Base-by-base conservation (phyloP, 2,888 invertebrate species). In the Amphipoea lucens region DNA sequence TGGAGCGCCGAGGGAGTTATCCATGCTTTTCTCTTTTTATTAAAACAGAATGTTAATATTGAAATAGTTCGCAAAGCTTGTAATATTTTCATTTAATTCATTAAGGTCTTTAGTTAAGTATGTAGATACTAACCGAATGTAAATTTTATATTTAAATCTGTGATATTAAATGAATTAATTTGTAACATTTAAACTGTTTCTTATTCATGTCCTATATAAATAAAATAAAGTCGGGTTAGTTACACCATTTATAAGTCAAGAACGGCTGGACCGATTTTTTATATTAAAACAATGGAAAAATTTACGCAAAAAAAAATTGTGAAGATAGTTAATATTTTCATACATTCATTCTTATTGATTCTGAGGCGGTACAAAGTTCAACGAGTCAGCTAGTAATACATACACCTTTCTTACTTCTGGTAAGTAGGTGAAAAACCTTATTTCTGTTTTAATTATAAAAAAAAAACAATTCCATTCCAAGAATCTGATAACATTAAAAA, bases 111-210 rank as follows among this genome's bases (percentile, higher is more conserved):
- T 76, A 85, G 68, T 70, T 79, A 85, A 54, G 82, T 79, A 66
- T 76, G 82, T 84, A 86, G 75, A 51, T 88, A 89, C 90, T 90
- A 87, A 90, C 86, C 87, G 81, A 90, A 86, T 94, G 93, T 95
- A 95, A 93, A 93, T 94, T 92, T 90, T 94, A 93, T 95, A 95
- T 93, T 92, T 93, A 94, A 94, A 94, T 92, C 94, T 94, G 94
- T 94, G 94, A 94, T 94, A 94, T 94, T 92, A 92, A 91, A 91
- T 92, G 90, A 90, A 93, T 88, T 88, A 88, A 90, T 91, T 87
- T 91, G 78, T 85, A 87, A 88, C 73, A 87, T 79, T 81, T 72
- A 63, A 77, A 67, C 74, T 54, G 57, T 74, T 70, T 77, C 70
- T 66, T 70, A 77, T 76, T 79, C 2, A 70, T 7, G 6, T 17